Evolutionary conservation across 23 tunicate genomes (phyloP).

Genomic region (Halocynthia aurantium): DNA sequence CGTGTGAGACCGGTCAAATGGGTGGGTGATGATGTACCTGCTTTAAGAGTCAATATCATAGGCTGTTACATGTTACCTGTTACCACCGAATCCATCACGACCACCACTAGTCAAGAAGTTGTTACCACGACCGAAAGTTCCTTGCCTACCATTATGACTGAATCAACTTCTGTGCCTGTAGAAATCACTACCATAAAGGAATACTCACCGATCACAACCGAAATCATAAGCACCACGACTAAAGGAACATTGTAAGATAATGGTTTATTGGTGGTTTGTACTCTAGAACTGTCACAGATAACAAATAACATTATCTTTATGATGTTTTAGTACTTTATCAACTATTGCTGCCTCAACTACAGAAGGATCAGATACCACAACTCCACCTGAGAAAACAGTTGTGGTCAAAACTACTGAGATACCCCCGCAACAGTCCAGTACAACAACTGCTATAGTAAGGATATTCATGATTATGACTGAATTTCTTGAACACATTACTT

Average conservation of each 20-base stretch:
- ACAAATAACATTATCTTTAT: not conserved
- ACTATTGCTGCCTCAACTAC: conserved; percentile 23
- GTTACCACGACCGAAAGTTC: conserved; percentile 34
- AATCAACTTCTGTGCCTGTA: not conserved
- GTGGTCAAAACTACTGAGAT: conserved; percentile 31
- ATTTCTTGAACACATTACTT: not conserved
- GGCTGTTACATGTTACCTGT: conserved; percentile 37
- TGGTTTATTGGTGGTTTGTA: not conserved
- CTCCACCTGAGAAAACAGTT: conserved; percentile 21
- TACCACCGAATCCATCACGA: conserved; percentile 26
- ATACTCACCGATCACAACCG: conserved; percentile 41
- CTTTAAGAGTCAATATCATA: conserved; percentile 46
- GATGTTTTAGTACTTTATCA: conserved; percentile 3
- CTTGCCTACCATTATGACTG: not conserved
- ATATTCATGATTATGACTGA: not conserved
- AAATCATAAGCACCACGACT: conserved; percentile 30
- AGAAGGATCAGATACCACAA: not conserved
- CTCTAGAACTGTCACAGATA: too few species aligned
- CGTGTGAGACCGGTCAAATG: conserved; percentile 40
- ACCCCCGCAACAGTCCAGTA: not conserved
- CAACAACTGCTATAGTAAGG: conserved; percentile 13
- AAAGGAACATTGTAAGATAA: not conserved
- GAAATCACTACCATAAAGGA: conserved; percentile 45
- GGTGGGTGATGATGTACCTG: conserved; percentile 29
- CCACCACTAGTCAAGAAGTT: conserved; percentile 41